phyloP scores from a whole-genome alignment of 2,113 vertebrate genomes.

The Cryptomyrus ogoouensis region DNA sequence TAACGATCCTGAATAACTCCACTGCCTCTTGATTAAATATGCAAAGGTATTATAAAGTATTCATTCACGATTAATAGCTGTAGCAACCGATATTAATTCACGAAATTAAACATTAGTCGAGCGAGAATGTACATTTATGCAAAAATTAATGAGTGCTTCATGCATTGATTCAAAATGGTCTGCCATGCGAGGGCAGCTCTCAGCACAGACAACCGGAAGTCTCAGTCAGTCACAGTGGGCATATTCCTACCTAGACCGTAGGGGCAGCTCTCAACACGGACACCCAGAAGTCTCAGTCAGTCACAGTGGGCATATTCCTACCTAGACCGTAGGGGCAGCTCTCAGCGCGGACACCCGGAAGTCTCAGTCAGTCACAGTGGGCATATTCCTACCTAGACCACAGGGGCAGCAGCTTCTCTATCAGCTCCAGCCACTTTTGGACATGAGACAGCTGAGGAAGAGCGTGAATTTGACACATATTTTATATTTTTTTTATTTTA shows the following conservation, averaged over 20 bases:
- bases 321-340: neutral
- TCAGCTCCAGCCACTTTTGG: neutral
- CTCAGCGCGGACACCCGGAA: neutral
- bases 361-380: no score
- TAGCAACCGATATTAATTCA: slow-evolving; percentile 7
- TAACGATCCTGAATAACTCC: slow-evolving; percentile 3
- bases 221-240: neutral
- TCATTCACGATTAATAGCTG: slow-evolving; percentile 6
- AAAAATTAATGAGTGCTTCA: neutral
- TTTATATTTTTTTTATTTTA: neutral
- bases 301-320: neutral
- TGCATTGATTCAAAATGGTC: neutral
- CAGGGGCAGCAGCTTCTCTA: neutral
- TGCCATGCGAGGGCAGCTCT: neutral
- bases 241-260: neutral
- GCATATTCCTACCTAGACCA: neutral
- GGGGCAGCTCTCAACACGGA: neutral
- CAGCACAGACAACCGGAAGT: neutral
- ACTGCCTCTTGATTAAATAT: neutral
- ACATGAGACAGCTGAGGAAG: neutral
- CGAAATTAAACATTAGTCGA: slow-evolving; percentile 5
- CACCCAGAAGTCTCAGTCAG: neutral
- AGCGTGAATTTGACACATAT: neutral
- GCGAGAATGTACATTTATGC: slow-evolving; percentile 1
- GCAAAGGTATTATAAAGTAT: neutral